Evolutionary conservation across 2,797 vertebrate genomes (phyloP).

Genomic region (Chrysocyon brachyurus): DNA sequence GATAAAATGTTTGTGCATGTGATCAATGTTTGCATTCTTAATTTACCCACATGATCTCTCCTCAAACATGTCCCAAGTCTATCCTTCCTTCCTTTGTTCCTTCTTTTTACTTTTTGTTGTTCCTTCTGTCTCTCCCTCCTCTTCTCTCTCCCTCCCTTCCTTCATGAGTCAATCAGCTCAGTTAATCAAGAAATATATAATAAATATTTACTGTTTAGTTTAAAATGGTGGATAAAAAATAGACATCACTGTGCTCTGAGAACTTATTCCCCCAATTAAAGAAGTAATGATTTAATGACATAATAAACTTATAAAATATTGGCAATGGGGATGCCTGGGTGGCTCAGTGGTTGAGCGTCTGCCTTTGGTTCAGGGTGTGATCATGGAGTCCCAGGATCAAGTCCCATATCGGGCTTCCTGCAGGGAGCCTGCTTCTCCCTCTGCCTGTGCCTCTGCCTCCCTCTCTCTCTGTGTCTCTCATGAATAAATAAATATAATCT

Average conservation of each 20-base stretch:
- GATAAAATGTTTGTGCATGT: not conserved
- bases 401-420: no score
- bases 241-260: not conserved
- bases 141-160: rapidly evolving
- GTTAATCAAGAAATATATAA: conserved; percentile 1
- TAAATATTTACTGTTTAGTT: not conserved
- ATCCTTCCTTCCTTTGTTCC: not conserved
- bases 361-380: no score
- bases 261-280: not conserved
- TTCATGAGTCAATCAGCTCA: not conserved
- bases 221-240: not conserved
- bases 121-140: not conserved
- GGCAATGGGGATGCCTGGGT: not conserved
- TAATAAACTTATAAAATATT: conserved; percentile 2
- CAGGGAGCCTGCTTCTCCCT: no score
- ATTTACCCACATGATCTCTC: not conserved
- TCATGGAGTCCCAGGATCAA: no score
- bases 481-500: no score
- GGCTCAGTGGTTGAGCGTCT: no score
- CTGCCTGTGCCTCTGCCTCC: no score
- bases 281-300: not conserved
- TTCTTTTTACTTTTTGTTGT: no score
- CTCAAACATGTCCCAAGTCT: not conserved
- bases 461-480: no score
- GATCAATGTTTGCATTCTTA: not conserved